Conservation (phyloP, 2,888 invertebrate genomes). For the Agriotes lineatus region DNA sequence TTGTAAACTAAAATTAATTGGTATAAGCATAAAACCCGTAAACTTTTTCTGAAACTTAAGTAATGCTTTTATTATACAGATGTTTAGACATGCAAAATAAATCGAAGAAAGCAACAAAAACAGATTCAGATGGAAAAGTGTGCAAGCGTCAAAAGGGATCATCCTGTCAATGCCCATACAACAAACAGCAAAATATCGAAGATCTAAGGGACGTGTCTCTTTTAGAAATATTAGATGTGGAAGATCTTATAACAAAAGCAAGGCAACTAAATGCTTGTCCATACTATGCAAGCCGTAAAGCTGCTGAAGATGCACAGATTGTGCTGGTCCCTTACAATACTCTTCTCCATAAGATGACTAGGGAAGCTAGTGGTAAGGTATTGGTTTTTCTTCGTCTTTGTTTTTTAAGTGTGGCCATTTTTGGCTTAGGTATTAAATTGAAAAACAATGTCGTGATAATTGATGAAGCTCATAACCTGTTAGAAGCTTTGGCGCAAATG, state of each 20-base stretch:
- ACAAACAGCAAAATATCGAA: conserved; percentile 73
- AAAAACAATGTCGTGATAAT: conserved; percentile 86
- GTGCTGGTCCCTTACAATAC: conserved; percentile 84
- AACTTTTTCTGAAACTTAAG: too few relatives aligned
- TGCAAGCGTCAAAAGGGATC: conserved; percentile 74
- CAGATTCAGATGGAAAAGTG: conserved; percentile 73
- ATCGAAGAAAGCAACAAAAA: conserved; percentile 70
- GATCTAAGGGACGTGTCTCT: conserved; percentile 75
- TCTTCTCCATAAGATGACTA: conserved; percentile 82
- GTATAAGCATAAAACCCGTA: too few relatives aligned
- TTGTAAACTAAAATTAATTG: too few relatives aligned
- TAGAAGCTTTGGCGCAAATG: conserved; percentile 90
- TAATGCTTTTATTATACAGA: conserved; percentile 62
- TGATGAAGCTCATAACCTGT: conserved; percentile 97
- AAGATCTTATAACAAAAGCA: conserved; percentile 82
- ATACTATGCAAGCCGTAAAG: conserved; percentile 90
- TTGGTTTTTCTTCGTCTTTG: background rate
- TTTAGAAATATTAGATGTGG: conserved; percentile 85
- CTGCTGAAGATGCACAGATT: conserved; percentile 86
- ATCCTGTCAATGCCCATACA: conserved; percentile 77
- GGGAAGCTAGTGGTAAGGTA: conserved; percentile 74
- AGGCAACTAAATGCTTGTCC: conserved; percentile 86
- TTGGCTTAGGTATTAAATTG: conserved; percentile 69
- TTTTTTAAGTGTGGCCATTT: background rate
- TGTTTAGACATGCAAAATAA: conserved; percentile 85